Evolutionary conservation across 2,797 vertebrate species (phyloP).

Genomic region (Sternotherus odoratus): DNA sequence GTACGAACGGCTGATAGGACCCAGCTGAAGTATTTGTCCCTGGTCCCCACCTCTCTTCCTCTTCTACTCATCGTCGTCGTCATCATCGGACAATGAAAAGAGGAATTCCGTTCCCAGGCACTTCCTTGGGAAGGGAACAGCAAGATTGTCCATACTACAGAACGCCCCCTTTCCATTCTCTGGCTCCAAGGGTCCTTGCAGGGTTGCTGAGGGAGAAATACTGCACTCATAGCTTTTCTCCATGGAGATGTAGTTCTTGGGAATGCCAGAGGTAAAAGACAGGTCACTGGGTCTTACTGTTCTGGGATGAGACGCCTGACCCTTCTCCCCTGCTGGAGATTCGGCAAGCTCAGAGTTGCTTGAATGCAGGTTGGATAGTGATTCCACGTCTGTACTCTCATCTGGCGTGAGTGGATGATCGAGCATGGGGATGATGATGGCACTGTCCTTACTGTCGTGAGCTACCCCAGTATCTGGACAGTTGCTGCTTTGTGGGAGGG

Average conservation of each 20-base stretch:
- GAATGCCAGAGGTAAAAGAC: neutral
- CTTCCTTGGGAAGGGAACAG: neutral
- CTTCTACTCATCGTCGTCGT: neutral
- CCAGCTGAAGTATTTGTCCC: fast-evolving
- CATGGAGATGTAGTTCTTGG: too few species aligned
- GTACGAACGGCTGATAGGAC: fast-evolving
- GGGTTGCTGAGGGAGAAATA: too few species aligned
- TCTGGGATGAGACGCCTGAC: neutral
- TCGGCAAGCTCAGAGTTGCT: neutral
- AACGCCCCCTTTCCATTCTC: too few species aligned
- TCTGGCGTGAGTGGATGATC: neutral
- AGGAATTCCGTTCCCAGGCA: neutral
- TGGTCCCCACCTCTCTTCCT: neutral
- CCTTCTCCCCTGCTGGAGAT: too few species aligned
- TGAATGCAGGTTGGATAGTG: fast-evolving
- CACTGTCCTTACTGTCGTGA: neutral
- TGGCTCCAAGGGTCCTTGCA: neutral
- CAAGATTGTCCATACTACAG: neutral
- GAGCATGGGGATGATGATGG: neutral
- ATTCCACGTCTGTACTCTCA: neutral
- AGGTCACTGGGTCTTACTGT: neutral
- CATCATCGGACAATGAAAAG: neutral
- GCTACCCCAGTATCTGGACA: neutral
- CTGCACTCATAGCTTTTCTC: neutral
- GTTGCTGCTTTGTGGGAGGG: neutral